phyloP scores from a whole-genome alignment of 2,888 invertebrate genomes.

The Tanypteryx hageni region DNA sequence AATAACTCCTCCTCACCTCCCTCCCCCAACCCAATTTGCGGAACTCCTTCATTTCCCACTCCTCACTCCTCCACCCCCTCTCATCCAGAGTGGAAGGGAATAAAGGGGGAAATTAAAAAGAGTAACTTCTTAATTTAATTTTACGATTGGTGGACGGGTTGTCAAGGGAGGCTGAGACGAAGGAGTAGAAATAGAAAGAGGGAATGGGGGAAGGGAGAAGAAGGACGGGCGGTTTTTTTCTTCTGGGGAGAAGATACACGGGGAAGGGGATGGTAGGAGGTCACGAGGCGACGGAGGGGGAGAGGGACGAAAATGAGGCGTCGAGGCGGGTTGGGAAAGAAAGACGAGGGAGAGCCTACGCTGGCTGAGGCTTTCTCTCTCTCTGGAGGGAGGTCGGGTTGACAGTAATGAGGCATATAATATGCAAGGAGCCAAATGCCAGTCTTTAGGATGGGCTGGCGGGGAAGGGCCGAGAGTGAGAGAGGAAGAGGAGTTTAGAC shows the following conservation, averaged over 20 bases:
- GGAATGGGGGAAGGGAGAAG: not conserved
- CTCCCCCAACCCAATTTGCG: conserved; percentile 27
- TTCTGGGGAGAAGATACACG: not conserved
- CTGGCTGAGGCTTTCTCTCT: not conserved
- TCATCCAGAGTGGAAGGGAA: not conserved
- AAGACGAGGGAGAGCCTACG: not conserved
- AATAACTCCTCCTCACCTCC: no score
- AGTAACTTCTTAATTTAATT: conserved; percentile 64
- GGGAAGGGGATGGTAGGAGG: not conserved
- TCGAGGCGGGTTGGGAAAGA: not conserved
- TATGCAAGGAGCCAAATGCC: conserved; percentile 61
- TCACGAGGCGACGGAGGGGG: not conserved
- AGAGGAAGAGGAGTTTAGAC: not conserved
- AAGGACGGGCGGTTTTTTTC: conserved; percentile 17
- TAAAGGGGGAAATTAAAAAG: conserved; percentile 60
- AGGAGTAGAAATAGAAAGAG: not conserved
- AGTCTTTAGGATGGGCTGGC: conserved; percentile 11
- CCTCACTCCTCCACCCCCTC: no score
- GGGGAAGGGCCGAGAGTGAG: not conserved
- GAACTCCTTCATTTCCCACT: not conserved
- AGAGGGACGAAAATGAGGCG: not conserved
- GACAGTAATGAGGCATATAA: conserved; percentile 64
- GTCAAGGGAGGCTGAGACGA: conserved; percentile 30
- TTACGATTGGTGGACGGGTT: conserved; percentile 60
- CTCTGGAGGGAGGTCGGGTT: not conserved